These are phyloP conservation scores for Jordanella pulchra DNA, from an alignment of 2,797 vertebrate species.

Conservation along the genomic window DNA sequence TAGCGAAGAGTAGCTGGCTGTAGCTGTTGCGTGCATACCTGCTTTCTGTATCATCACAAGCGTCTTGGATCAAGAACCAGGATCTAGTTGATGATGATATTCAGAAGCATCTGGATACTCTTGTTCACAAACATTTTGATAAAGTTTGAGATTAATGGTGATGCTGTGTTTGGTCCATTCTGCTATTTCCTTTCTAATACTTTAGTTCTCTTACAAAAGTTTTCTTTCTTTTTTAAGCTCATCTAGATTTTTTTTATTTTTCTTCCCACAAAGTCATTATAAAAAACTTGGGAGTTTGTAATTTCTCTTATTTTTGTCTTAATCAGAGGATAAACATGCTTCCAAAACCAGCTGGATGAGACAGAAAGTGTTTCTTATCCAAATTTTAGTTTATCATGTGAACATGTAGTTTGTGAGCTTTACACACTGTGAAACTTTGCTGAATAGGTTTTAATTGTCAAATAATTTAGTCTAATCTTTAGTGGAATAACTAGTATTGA, in stretches of 20 bases:
- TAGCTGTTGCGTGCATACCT: slow-evolving; percentile 65
- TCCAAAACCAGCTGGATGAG: neutral
- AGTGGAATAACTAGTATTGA: slow-evolving; percentile 58
- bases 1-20: slow-evolving; percentile 61
- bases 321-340: neutral
- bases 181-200: neutral
- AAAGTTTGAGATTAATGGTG: slow-evolving; percentile 23
- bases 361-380: neutral
- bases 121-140: slow-evolving; percentile 27
- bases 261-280: neutral
- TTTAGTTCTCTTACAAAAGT: slow-evolving; percentile 5
- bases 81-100: slow-evolving; percentile 29
- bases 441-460: slow-evolving; percentile 23
- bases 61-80: slow-evolving; percentile 32
- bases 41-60: slow-evolving; percentile 49
- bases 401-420: neutral
- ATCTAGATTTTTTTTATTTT: neutral
- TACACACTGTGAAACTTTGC: neutral
- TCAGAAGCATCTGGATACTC: slow-evolving; percentile 30
- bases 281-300: neutral
- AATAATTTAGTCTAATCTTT: slow-evolving; percentile 16
- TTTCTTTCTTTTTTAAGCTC: neutral
- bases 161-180: neutral
- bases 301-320: neutral
- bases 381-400: neutral